Percentiles rank a stretch among this genome's conserved stretches.
Conservation (phyloP, 2,888 invertebrate species). For the Germaria angustata region DNA sequence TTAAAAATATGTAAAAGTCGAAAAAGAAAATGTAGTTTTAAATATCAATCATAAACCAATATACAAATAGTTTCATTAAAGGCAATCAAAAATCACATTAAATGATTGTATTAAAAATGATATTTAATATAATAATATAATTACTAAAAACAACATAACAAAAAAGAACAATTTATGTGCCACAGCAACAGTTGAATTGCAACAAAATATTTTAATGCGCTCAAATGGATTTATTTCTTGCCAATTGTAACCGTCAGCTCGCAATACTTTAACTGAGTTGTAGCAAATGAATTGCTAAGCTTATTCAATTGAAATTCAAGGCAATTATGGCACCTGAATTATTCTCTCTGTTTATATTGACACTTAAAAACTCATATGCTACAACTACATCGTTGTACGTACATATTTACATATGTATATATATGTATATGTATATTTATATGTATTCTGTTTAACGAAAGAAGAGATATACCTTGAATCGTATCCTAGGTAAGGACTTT, state of each 20-base stretch:
- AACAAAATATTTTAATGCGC: constrained; percentile 7
- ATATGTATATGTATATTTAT: neutral
- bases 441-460: neutral
- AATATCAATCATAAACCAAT: neutral
- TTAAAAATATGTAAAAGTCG: neutral
- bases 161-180: constrained; percentile 22
- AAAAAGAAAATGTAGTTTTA: too few species aligned
- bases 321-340: constrained; percentile 45
- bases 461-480: constrained; percentile 78
- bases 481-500: constrained; percentile 78
- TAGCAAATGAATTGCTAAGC: constrained; percentile 30
- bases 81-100: neutral
- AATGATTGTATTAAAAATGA: neutral
- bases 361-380: constrained; percentile 9
- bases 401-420: neutral
- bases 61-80: neutral
- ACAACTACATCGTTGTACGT: too few species aligned
- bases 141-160: neutral
- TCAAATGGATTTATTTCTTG: neutral
- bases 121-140: neutral
- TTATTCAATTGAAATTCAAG: constrained; percentile 44
- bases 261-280: constrained; percentile 9
- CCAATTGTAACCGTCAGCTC: neutral
- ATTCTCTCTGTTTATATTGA: constrained; percentile 13
- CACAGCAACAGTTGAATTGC: neutral